These are phyloP conservation scores for Epirrita christyi DNA, from an alignment of 2,888 invertebrate species.

Conservation along the genomic window DNA sequence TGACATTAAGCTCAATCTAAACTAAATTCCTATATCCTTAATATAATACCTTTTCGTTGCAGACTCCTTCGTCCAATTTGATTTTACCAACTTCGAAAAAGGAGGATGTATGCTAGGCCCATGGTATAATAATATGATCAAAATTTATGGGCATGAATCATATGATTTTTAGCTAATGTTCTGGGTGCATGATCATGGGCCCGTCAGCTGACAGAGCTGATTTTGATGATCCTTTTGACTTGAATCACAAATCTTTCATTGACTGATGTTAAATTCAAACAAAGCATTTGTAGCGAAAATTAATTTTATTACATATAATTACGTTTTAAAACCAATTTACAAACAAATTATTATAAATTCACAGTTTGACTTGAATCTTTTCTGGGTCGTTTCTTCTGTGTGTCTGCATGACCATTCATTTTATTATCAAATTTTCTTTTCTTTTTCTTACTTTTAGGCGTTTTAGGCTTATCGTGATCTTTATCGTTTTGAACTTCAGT, in stretches of 20 bases:
- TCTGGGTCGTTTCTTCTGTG: conserved; percentile 57
- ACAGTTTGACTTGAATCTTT: conserved; percentile 50
- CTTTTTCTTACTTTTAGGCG: conserved; percentile 61
- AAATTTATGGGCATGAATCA: too few species aligned
- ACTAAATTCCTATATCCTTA: neutral
- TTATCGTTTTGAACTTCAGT: conserved; percentile 42
- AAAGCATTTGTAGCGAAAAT: conserved; percentile 8
- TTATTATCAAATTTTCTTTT: conserved; percentile 64
- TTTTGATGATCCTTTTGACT: too few species aligned
- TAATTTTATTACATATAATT: conserved; percentile 27
- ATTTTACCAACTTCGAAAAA: too few species aligned
- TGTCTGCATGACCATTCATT: conserved; percentile 58
- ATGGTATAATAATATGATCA: too few species aligned
- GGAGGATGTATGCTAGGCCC: too few species aligned
- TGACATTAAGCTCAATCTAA: neutral
- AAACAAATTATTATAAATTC: conserved; percentile 23
- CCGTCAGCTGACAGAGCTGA: too few species aligned
- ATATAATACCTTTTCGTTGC: neutral
- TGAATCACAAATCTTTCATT: too few species aligned
- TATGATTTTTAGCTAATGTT: too few species aligned
- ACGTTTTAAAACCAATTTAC: conserved; percentile 29
- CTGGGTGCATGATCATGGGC: too few species aligned
- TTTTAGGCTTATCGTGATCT: conserved; percentile 47
- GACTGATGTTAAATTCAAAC: too few species aligned
- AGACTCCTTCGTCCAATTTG: too few species aligned